Evolutionary conservation across 2,113 vertebrate species (phyloP), one percentile per base, ranked within the genome.

Genomic region (Columbina picui): DNA sequence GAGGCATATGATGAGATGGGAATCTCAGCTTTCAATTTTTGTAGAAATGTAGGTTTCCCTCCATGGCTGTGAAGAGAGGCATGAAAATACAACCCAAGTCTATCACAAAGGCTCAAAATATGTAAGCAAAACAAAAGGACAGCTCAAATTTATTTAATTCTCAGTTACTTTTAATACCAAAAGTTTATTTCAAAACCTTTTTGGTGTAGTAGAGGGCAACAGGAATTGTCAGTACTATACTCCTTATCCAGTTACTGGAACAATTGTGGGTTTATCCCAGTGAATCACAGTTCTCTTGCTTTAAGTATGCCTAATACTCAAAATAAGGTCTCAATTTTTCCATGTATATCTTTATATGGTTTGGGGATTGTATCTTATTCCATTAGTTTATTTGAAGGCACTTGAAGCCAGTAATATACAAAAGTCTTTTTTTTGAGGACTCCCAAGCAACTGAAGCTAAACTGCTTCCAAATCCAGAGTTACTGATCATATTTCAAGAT

Each of bases 301-400:
- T 60, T 39, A 25, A 61, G 18, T 77, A 61, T 79, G 20, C 25
- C 29, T 6, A 55, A 10, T 60, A 32, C 52, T 74, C 49, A 67
- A 49, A 94, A 63, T 27, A 55, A 87, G 30, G 11, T 77, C 50
- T 88, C 38, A 41, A 25, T 69, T 90, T 91, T 88, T 80, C 43
- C 41, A 17, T 56, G 43, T 69, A 11, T 68, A 41, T 87, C 68
- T 92, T 95, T 87, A 73, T 89, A 60, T 67, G 32, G 47, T 74
- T 91, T 77, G 87, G 80, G 50, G 41, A 74, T 76, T 26, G 9
- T 59, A 77, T 82, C 38, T 64, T 74, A 43, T 80, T 87, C 63
- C 56, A 75, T 87, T 84, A 64, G 39, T 87, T 94, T 87, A 68
- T 84, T 73, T 85, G 91, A 89, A 91, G 70, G 34, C 50, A 76